Base-by-base conservation (phyloP, 2,113 vertebrate species). In the Sorex fumeus region DNA sequence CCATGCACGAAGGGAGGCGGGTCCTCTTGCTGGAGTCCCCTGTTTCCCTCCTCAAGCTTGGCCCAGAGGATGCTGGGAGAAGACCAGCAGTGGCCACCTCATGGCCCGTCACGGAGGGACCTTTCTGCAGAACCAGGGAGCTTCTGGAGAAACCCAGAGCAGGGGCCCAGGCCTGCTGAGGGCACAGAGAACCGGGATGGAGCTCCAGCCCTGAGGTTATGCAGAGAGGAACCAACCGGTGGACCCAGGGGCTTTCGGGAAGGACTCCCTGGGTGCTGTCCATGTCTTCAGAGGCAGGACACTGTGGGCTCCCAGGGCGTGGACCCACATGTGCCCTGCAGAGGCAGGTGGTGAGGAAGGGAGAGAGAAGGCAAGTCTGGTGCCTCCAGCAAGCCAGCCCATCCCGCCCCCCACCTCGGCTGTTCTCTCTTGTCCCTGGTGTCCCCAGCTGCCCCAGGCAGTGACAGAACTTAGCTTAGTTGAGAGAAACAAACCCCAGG, bases 401-500 rank as follows among this genome's bases (percentile, higher is more conserved):
- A 28, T 30, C 47, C 47, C 4, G 15, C 50, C 53, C 43, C 79
- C 72, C 9, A 9, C 16, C 67, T 11, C 25, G 67, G 34, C 2
- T n/a, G n/a, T 32, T 25, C 18, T 21, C 50, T 70, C 57, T 25
- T 11, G 67, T 75, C 72, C 27, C 64, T 67, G 0, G 0, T 10
- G 40, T 40, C 50, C 62, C 90, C 83, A 57, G 0, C n/a, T 28
- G 36, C 36, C 34, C 69, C 90, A 23, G 23, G 15, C 84, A 84
- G 87, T 32, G 30, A 45, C 3, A 34, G 10, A 84, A 80, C 10
- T 79, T 82, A 43, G 57, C 66, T 83, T 81, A 10, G 72, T 64
- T 70, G 10, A 40, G 67, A 93, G 62, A 66, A 70, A 76, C 45
- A 93, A 93, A 84, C 43, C 36, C 50, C 21, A 36, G 40, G 67